Evolutionary conservation across 2,888 invertebrate species (phyloP).

Genomic region (Rhimphoctona megacephalus): DNA sequence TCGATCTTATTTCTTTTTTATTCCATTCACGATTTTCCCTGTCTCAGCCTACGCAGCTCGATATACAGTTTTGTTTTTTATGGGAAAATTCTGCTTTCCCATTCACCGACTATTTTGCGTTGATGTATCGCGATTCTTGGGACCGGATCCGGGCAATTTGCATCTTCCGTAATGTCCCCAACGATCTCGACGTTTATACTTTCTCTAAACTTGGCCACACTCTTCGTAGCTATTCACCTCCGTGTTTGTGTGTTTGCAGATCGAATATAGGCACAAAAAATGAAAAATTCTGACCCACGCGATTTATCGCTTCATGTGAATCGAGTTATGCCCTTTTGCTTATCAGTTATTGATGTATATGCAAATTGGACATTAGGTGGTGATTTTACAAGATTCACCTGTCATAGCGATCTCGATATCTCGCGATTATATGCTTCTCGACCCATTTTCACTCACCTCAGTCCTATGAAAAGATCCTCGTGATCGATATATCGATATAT

Average conservation of each 20-base stretch:
- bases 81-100: conserved; percentile 64
- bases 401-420: conserved; percentile 64
- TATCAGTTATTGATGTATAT: not conserved
- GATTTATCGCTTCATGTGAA: not conserved
- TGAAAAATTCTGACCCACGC: not conserved
- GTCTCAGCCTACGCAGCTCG: not conserved
- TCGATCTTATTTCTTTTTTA: conserved; percentile 36
- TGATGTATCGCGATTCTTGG: conserved; percentile 53
- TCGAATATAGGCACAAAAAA: not conserved
- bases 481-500: conserved; percentile 48
- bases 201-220: conserved; percentile 58
- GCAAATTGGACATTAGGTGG: conserved; percentile 30
- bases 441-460: conserved; percentile 60
- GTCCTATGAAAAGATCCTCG: conserved; percentile 30
- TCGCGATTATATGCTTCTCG: conserved; percentile 64
- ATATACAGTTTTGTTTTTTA: conserved; percentile 1
- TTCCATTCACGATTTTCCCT: conserved; percentile 8
- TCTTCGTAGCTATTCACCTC: not conserved
- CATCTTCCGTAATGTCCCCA: conserved; percentile 65
- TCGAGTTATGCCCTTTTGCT: conserved; percentile 16
- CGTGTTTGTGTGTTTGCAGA: conserved; percentile 1
- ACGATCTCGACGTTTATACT: conserved; percentile 53
- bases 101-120: conserved; percentile 46
- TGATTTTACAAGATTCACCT: conserved; percentile 41
- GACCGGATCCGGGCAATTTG: conserved; percentile 69